Percentiles rank a stretch among this genome's conserved stretches.
phyloP scores from a whole-genome alignment of 1,140 invertebrate species.

The Drosophila athabasca region DNA sequence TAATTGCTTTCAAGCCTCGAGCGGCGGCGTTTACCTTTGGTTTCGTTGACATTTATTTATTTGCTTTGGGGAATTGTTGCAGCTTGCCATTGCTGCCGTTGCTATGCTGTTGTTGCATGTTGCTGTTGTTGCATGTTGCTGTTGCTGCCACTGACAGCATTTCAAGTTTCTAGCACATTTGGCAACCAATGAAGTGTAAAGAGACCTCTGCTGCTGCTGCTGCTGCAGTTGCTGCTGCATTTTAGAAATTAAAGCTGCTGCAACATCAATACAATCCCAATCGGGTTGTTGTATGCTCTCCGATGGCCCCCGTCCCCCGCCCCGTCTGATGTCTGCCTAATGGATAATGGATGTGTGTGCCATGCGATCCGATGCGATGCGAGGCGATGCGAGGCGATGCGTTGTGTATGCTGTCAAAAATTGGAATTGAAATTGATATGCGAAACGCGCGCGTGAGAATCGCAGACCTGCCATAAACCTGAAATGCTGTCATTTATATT shows the following conservation, averaged over 20 bases:
- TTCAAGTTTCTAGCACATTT: conserved; percentile 66
- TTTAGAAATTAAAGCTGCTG: conserved; percentile 53
- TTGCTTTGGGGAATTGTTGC: conserved; percentile 73
- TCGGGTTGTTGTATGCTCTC: conserved; percentile 17
- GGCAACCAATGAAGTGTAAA: conserved; percentile 74
- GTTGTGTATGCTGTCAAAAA: conserved; percentile 66
- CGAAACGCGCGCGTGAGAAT: conserved; percentile 56
- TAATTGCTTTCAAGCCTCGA: conserved; percentile 75
- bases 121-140: conserved; percentile 3
- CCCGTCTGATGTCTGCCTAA: conserved; percentile 9
- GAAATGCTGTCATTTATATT: conserved; percentile 73
- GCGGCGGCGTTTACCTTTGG: conserved; percentile 45
- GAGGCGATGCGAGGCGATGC: conserved; percentile 25
- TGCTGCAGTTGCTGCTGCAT: conserved; percentile 40
- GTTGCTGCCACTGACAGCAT: conserved; percentile 61
- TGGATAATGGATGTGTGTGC: conserved; percentile 45
- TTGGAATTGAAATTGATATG: conserved; percentile 78
- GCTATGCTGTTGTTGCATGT: conserved; percentile 4
- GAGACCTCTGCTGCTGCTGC: conserved; percentile 14
- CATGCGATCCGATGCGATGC: neutral
- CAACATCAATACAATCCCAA: conserved; percentile 9
- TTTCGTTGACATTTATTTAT: conserved; percentile 78
- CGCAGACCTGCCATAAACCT: conserved; percentile 65
- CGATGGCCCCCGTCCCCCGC: neutral
- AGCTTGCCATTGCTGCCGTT: conserved; percentile 19